Base-by-base conservation (phyloP, 1,140 invertebrate species). In the Hetaerina americana region DNA sequence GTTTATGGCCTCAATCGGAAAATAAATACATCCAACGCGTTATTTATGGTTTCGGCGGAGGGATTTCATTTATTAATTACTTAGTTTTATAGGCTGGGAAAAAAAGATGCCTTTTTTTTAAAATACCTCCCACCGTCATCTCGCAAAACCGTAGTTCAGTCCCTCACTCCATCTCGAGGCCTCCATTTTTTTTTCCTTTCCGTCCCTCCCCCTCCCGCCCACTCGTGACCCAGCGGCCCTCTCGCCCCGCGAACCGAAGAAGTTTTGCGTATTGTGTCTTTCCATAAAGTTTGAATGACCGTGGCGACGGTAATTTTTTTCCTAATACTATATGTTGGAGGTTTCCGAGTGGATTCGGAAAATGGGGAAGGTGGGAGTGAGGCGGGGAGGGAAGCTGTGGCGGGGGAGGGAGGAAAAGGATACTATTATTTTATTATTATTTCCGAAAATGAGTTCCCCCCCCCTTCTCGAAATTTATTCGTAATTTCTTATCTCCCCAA, bases 11-110 rank as follows among this genome's bases (percentile, higher is more conserved):
- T 57, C 40, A 57, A 57, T 57, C 40, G 40, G 40, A 57, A 57
- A 57, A 57, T 57, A 10, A 57, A 57, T 57, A 57, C 40, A 57
- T 57, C 40, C 40, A n/a, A 57, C 2, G 40, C 40, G 40, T 57
- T 57, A 57, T 57, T 57, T 57, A 57, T 57, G 40, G 40, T 57
- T 57, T 57, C 40, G 22, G 40, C 40, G 40, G 40, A 57, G 40
- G 40, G 40, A 57, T 57, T 57, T 57, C 40, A 57, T 57, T 57
- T 57, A 57, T 57, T 57, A 57, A 57, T 57, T 57, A 57, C 40
- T 57, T 57, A 57, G 40, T 57, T 57, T 57, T 57, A 57, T 57
- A 57, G 40, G 40, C 15, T n/a, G 40, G 40, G 40, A 5, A 57
- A 57, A n/a, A 57, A 57, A 57, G 40, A 57, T 57, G 40, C 40